phyloP scores from a whole-genome alignment of 1,140 invertebrate genomes.

The Teleogryllus occipitalis region DNA sequence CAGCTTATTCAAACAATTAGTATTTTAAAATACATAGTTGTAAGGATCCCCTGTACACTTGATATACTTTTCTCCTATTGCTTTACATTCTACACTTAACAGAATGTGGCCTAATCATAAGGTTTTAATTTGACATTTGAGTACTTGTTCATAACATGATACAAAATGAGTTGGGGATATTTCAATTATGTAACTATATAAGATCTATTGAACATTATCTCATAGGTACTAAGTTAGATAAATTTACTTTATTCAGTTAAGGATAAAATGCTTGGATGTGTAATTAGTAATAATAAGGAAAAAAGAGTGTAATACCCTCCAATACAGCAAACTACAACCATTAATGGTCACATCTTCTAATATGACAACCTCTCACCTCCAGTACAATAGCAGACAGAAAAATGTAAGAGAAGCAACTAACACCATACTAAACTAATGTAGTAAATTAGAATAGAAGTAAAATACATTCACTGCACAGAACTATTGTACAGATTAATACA shows the following conservation, averaged over 20 bases:
- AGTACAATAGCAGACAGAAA: neutral
- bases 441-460: neutral
- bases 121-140: too few relatives aligned
- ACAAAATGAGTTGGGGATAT: too few relatives aligned
- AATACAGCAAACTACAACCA: neutral
- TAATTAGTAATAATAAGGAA: neutral
- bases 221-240: too few relatives aligned
- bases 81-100: neutral
- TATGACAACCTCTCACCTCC: neutral
- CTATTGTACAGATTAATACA: too few relatives aligned
- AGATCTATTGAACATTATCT: too few relatives aligned
- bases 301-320: neutral
- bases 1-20: neutral
- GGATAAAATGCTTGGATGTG: neutral
- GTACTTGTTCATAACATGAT: too few relatives aligned
- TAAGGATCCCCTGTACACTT: neutral
- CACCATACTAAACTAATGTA: neutral
- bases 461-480: too few relatives aligned
- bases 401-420: neutral
- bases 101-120: neutral
- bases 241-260: neutral
- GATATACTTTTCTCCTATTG: neutral
- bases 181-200: too few relatives aligned
- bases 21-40: neutral
- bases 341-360: neutral